Conservation (phyloP, 2,888 invertebrate genomes). For the Lymantria dispar region DNA sequence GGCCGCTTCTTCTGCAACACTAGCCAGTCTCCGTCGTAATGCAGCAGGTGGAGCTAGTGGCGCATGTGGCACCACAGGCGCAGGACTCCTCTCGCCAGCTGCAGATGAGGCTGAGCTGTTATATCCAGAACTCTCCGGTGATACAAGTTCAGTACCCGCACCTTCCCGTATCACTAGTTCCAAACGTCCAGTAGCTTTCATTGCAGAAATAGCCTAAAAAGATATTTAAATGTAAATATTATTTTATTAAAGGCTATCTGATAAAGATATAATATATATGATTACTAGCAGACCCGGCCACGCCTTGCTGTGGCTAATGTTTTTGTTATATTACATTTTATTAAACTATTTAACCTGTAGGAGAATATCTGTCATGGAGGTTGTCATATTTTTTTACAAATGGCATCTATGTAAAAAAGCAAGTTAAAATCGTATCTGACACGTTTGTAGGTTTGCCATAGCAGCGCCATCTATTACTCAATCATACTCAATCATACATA, state of each 20-base stretch:
- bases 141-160: slow-evolving; percentile 90
- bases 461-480: no score
- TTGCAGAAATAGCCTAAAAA: slow-evolving; percentile 87
- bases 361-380: no score
- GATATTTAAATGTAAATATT: neutral
- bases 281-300: no score
- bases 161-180: slow-evolving; percentile 90
- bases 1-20: slow-evolving; percentile 87
- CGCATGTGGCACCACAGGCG: slow-evolving; percentile 64
- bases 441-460: no score
- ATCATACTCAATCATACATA: no score
- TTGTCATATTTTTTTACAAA: no score
- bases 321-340: no score
- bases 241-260: neutral
- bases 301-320: no score
- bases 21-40: slow-evolving; percentile 85
- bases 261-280: no score
- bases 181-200: slow-evolving; percentile 90
- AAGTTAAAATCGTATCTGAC: no score
- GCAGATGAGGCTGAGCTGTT: slow-evolving; percentile 93
- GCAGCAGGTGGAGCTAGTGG: slow-evolving; percentile 83
- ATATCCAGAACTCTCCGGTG: slow-evolving; percentile 92
- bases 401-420: no score
- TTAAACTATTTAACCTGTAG: no score
- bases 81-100: slow-evolving; percentile 86